A percentile compares a stretch with the other conserved stretches of the same genome.
phyloP scores from a whole-genome alignment of 2,113 vertebrate genomes.

The Ascaphus truei region DNA sequence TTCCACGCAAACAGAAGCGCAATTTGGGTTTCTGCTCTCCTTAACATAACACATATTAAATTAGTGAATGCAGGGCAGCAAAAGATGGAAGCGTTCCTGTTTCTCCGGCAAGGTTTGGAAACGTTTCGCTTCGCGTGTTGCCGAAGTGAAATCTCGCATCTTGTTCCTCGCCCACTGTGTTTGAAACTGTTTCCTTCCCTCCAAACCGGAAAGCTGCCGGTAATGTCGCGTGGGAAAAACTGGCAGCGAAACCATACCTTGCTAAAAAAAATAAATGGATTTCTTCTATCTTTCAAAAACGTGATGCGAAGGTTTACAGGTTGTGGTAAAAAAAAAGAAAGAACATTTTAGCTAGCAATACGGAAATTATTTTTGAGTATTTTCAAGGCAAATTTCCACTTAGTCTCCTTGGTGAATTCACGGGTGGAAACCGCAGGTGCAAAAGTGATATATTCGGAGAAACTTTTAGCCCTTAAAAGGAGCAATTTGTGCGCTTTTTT shows the following conservation, averaged over 20 bases:
- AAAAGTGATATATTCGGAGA: no score
- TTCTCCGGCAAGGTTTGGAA: not conserved
- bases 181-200: slow-evolving; percentile 7
- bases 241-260: not conserved
- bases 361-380: no score
- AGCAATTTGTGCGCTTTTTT: no score
- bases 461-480: no score
- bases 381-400: no score
- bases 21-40: not conserved
- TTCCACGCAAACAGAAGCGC: no score
- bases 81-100: not conserved
- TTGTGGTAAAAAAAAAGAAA: not conserved
- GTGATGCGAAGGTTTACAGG: not conserved
- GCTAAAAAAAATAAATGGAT: slow-evolving; percentile 3
- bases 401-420: no score
- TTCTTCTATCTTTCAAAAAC: slow-evolving; percentile 6
- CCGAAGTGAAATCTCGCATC: not conserved
- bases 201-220: slow-evolving; percentile 6
- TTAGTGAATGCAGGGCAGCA: not conserved
- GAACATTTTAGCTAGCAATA: no score
- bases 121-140: not conserved
- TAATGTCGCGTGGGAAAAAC: slow-evolving; percentile 1
- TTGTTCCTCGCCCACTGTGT: not conserved
- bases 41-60: not conserved
- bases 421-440: no score